Evolutionary conservation across 2,797 vertebrate genomes (phyloP).

Genomic region (Uromys caudimaculatus): DNA sequence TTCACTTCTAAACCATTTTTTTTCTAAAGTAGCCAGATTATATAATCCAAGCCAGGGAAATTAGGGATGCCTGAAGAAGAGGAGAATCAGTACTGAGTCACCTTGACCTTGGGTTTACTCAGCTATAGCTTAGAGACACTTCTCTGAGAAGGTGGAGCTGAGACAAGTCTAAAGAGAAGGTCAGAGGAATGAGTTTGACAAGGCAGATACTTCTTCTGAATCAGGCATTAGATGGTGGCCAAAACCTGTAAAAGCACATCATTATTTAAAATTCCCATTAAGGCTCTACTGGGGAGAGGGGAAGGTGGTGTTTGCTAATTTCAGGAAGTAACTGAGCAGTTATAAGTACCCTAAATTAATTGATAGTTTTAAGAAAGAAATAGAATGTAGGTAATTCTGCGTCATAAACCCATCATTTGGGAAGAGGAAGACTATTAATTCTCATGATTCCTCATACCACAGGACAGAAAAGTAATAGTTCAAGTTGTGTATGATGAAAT

Average conservation of each 20-base stretch:
- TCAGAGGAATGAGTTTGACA: neutral
- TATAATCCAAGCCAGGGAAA: neutral
- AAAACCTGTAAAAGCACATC: conserved; percentile 51
- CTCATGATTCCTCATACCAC: conserved; percentile 82
- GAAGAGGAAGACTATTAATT: conserved; percentile 85
- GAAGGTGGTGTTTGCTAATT: conserved; percentile 56
- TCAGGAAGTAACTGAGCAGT: conserved; percentile 70
- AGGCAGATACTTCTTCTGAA: neutral
- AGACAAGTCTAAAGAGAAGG: neutral
- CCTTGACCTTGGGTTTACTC: neutral
- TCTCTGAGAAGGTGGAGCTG: neutral
- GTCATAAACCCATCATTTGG: conserved; percentile 81
- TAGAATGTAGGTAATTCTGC: conserved; percentile 79
- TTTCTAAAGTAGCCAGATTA: neutral
- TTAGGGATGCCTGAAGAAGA: neutral
- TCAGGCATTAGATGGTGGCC: conserved; percentile 32
- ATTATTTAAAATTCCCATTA: conserved; percentile 74
- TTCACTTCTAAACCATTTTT: neutral
- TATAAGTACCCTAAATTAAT: conserved; percentile 80
- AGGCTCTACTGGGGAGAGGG: conserved; percentile 20
- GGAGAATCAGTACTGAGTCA: neutral
- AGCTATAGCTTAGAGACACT: neutral
- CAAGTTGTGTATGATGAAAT: conserved; percentile 85
- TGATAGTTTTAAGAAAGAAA: conserved; percentile 84
- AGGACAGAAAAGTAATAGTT: conserved; percentile 85